phyloP scores from a whole-genome alignment of 2,797 vertebrate species.

The Gorsachius magnificus region DNA sequence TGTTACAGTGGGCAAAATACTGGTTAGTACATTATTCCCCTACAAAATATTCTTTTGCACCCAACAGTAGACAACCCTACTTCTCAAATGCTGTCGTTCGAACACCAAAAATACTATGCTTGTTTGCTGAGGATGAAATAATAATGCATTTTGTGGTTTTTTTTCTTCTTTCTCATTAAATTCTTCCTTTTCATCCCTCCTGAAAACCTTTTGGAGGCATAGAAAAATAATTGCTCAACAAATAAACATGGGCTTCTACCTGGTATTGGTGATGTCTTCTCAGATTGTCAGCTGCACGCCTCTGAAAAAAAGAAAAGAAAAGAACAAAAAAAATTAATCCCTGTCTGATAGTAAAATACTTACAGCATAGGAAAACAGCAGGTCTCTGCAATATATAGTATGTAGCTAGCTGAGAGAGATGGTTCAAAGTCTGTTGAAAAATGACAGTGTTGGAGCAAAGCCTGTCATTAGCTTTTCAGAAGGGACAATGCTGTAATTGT shows the following conservation, averaged over 20 bases:
- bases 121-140: neutral
- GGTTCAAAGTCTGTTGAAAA: neutral
- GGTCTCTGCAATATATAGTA: neutral
- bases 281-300: slow-evolving; percentile 90
- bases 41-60: neutral
- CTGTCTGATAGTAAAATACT: neutral
- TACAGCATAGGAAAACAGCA: neutral
- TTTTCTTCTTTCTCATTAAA: neutral
- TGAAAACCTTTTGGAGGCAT: neutral
- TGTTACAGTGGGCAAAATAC: neutral
- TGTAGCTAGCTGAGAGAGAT: neutral
- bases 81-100: neutral
- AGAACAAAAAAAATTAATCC: neutral
- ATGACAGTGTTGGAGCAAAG: neutral
- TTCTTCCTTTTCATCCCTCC: neutral
- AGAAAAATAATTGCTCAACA: neutral
- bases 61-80: neutral
- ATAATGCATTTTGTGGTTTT: neutral
- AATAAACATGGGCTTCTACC: slow-evolving; percentile 71
- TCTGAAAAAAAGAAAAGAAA: slow-evolving; percentile 74
- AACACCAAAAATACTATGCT: neutral
- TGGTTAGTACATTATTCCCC: neutral
- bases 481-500: neutral
- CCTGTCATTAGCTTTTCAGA: neutral
- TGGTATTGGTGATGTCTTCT: slow-evolving; percentile 92